Evolutionary conservation across 2,888 invertebrate genomes (phyloP), one percentile per base, ranked within the genome.

Genomic region (Scrobipalpa costella): DNA sequence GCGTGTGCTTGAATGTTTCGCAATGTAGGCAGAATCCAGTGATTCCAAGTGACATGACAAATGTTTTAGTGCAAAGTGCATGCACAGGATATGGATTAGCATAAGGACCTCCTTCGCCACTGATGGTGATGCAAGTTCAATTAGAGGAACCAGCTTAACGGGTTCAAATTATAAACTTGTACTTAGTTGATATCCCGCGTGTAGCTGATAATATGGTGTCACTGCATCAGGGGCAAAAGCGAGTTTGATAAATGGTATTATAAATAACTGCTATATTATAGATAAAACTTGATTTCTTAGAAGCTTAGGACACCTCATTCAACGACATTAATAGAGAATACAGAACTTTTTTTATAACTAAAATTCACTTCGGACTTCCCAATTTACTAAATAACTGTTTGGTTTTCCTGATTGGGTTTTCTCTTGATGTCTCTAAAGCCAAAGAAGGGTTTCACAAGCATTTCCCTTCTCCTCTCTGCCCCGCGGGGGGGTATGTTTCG

Each of bases 81-180:
- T 52, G 55, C n/a, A 33, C 55, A 55, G 55, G 55, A 55, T 55
- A 55, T 55, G 55, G 27, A 27, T 55, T 55, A 55, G 27, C 55
- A 55, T 55, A 55, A 55, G 55, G 33, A 55, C 55, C 55, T 55
- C 55, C 55, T 55, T 55, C 19, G 6, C 55, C 33, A 19, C 55
- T 27, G 17, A 7, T 19, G 27, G 55, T 55, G 33, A 55, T 55
- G 55, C 55, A 55, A 55, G 27, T 33, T n/a, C 55, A 27, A 55
- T 55, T 55, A 55, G 55, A 33, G 7, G 7, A 55, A 55, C 55
- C 33, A 33, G 55, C 33, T 11, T n/a, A 55, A 55, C 55, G 0
- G 11, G 55, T 55, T 33, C 27, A 52, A 55, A 27, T 55, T 27
- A n/a, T n/a, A 33, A 50, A 19, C 21, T 50, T 11, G 21, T n/a